Percentiles rank a stretch among this genome's conserved stretches.
Conservation (phyloP, 1,140 invertebrate genomes). For the Aleiodes sp. region DNA sequence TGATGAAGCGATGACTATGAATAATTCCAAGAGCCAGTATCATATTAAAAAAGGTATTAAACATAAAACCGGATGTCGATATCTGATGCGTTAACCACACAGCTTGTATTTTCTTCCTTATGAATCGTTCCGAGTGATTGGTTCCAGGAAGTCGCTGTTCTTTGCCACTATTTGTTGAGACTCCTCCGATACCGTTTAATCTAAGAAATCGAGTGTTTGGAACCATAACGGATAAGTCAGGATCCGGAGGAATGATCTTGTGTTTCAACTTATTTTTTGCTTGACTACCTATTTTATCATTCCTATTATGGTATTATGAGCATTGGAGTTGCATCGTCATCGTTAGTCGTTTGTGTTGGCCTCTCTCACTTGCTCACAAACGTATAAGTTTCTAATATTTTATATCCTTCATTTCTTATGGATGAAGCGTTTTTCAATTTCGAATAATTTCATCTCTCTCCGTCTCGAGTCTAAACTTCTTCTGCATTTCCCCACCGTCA, state of each 20-base stretch:
- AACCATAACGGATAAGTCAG: constrained; percentile 56
- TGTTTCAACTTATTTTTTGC: constrained; percentile 33
- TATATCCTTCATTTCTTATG: neutral
- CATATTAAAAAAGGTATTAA: constrained; percentile 3
- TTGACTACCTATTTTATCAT: constrained; percentile 26
- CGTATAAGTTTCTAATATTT: constrained; percentile 23
- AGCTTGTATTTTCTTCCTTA: constrained; percentile 42
- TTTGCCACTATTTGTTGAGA: constrained; percentile 35
- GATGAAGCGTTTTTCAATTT: neutral
- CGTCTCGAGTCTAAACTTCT: no score
- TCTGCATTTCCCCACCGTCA: neutral
- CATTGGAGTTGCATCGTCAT: constrained; percentile 61
- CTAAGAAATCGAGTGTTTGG: constrained; percentile 52
- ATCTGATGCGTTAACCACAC: constrained; percentile 15
- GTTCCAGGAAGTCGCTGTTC: constrained; percentile 54
- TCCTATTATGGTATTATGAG: constrained; percentile 63
- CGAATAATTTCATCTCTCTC: constrained; percentile 2
- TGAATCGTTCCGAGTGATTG: constrained; percentile 53
- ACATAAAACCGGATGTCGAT: constrained; percentile 29
- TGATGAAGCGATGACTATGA: neutral
- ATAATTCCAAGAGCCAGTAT: neutral
- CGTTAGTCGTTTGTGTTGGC: constrained; percentile 53
- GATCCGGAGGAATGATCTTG: constrained; percentile 37
- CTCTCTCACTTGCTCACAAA: constrained; percentile 28
- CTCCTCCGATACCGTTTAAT: constrained; percentile 50